phyloP scores from a whole-genome alignment of 2,113 vertebrate species.

The Struthidea cinerea region DNA sequence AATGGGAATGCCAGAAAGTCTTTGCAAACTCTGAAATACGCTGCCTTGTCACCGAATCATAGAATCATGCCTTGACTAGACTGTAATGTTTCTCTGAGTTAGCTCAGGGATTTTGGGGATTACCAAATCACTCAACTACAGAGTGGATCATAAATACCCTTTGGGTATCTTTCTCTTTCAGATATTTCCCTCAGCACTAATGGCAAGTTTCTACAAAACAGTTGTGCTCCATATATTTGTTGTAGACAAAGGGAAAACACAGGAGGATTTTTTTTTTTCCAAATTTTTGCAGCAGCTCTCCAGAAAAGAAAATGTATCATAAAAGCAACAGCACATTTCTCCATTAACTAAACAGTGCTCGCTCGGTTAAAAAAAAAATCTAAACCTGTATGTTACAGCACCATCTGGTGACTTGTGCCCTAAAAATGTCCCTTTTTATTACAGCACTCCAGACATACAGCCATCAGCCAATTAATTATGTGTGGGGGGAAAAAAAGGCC shows the following conservation, averaged over 20 bases:
- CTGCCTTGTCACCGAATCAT: background rate
- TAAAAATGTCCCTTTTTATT: background rate
- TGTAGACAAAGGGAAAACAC: background rate
- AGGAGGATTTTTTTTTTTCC: background rate
- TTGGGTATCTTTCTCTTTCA: background rate
- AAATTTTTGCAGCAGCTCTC: background rate
- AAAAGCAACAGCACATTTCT: background rate
- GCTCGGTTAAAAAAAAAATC: background rate
- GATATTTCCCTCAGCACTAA: background rate
- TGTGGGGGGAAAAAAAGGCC: accelerated
- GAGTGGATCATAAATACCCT: background rate
- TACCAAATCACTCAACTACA: background rate
- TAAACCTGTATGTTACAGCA: constrained; percentile 33
- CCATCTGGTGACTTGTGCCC: constrained; percentile 44
- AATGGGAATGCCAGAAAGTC: background rate
- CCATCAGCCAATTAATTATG: background rate
- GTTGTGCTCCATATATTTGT: background rate
- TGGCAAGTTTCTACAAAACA: background rate
- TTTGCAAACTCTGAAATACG: background rate
- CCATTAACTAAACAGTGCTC: background rate
- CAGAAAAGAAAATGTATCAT: background rate
- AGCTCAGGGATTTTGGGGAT: background rate
- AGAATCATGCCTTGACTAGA: background rate
- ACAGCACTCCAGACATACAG: background rate
- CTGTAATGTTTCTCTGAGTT: background rate